Percentiles rank a stretch among this genome's conserved stretches.
Evolutionary conservation across 2,113 vertebrate genomes (phyloP).

Genomic region (Pomatorhinus ruficollis): DNA sequence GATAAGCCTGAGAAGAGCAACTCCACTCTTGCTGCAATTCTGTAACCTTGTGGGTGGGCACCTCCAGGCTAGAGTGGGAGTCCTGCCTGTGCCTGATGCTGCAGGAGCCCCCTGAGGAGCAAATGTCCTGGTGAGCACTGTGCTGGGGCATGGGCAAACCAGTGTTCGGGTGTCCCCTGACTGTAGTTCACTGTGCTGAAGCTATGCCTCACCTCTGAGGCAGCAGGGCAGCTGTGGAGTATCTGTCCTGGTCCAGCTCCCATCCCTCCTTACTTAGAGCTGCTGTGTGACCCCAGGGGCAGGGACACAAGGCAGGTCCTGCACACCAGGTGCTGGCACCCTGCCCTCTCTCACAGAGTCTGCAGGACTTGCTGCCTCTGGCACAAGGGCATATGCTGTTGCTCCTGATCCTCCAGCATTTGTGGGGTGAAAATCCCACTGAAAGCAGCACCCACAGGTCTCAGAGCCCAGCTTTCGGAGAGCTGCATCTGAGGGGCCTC

Average conservation of each 20-base stretch:
- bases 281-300: too few relatives aligned
- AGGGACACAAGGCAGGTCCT: neutral
- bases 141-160: neutral
- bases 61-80: neutral
- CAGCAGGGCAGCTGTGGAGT: neutral
- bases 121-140: accelerated
- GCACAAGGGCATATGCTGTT: accelerated
- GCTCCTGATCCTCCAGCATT: neutral
- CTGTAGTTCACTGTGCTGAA: neutral
- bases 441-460: accelerated
- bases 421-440: neutral
- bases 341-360: neutral
- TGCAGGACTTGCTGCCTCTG: neutral
- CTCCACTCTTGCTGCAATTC: neutral
- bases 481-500: neutral
- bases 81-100: accelerated
- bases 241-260: neutral
- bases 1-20: neutral
- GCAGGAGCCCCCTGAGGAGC: neutral
- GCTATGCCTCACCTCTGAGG: neutral
- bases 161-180: neutral
- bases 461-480: accelerated
- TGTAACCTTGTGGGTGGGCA: neutral
- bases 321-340: neutral
- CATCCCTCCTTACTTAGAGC: accelerated